A percentile compares a stretch with the other conserved stretches of the same genome.
Conservation (phyloP, 2,888 invertebrate species). For the Microplitis deprimator region DNA sequence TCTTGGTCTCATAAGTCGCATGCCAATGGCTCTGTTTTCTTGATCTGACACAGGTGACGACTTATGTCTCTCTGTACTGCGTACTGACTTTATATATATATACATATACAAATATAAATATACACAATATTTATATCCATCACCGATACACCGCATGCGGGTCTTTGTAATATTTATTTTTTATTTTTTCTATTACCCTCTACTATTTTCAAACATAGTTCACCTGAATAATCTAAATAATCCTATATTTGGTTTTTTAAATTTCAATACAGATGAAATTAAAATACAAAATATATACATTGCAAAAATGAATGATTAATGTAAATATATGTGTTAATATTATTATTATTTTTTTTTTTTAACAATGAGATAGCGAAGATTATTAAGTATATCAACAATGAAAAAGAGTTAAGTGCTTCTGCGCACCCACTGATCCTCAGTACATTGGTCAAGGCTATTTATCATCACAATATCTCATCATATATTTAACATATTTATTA, state of each 20-base stretch:
- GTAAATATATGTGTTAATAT: neutral
- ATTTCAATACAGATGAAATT: no score
- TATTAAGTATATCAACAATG: slow-evolving; percentile 16
- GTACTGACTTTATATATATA: slow-evolving; percentile 20
- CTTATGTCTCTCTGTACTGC: slow-evolving; percentile 42
- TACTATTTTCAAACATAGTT: no score
- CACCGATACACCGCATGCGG: slow-evolving; percentile 18
- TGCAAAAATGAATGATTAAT: neutral
- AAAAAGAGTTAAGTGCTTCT: slow-evolving; percentile 16
- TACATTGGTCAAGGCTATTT: slow-evolving; percentile 20
- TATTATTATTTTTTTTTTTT: slow-evolving; percentile 6
- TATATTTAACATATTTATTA: slow-evolving; percentile 11
- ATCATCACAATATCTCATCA: neutral
- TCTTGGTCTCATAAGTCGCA: slow-evolving; percentile 63
- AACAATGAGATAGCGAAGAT: slow-evolving; percentile 10
- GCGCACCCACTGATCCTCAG: slow-evolving; percentile 21
- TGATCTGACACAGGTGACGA: slow-evolving; percentile 63
- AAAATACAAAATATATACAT: neutral
- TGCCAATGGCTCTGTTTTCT: slow-evolving; percentile 68
- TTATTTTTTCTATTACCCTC: neutral
- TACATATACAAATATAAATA: neutral
- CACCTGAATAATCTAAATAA: no score
- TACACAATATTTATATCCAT: neutral
- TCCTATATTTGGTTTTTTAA: no score
- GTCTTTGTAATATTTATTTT: neutral